A percentile compares a stretch with the other conserved stretches of the same genome.
phyloP scores from a whole-genome alignment of 1,140 invertebrate genomes.

The Trinorchestia longiramus region DNA sequence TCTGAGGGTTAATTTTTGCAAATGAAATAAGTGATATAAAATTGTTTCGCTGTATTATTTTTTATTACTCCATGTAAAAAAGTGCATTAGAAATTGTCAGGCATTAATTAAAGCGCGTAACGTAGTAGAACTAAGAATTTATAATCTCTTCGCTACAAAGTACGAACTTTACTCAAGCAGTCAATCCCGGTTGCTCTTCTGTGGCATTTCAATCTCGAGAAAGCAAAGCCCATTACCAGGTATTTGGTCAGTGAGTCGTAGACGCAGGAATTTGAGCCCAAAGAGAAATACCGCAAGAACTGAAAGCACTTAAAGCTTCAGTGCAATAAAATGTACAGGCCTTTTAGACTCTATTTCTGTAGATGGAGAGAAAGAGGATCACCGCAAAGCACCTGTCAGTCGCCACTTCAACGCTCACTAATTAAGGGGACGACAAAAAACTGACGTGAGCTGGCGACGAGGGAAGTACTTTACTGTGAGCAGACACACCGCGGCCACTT shows the following conservation, averaged over 20 bases:
- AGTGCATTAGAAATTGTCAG: not conserved
- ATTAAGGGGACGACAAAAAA: constrained; percentile 74
- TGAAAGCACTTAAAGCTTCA: not conserved
- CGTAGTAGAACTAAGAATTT: not conserved
- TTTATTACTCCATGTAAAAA: not conserved
- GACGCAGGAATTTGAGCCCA: not conserved
- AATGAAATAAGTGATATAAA: not conserved
- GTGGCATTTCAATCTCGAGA: not conserved
- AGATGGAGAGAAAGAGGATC: not conserved
- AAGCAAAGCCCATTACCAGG: not conserved
- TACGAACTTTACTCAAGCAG: not conserved
- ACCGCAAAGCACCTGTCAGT: constrained; percentile 16
- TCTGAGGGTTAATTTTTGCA: not conserved
- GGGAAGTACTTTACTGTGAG: not conserved
- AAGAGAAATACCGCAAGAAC: not conserved
- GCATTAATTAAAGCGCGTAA: not conserved
- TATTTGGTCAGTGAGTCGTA: not conserved
- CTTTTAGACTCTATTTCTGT: not conserved
- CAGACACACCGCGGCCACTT: not conserved
- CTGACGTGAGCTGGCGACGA: not conserved
- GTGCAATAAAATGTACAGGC: not conserved
- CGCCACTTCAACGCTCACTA: not conserved
- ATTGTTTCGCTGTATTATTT: not conserved
- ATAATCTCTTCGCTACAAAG: not conserved
- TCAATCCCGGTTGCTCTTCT: not conserved